Evolutionary conservation across 2,797 vertebrate genomes (phyloP).

Genomic region (Fratercula arctica): DNA sequence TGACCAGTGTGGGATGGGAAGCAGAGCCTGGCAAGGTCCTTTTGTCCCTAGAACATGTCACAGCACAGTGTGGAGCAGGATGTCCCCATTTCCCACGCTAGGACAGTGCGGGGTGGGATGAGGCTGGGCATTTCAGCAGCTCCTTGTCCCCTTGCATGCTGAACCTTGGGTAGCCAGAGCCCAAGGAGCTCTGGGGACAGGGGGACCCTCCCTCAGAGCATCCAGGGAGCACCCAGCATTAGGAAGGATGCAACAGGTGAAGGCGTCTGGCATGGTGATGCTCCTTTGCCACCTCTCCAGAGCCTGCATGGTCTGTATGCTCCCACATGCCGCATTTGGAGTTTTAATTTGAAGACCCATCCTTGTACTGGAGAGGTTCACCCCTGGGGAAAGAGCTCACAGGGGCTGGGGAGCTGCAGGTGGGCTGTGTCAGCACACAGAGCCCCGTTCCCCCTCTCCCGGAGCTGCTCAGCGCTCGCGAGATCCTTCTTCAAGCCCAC

Average conservation of each 20-base stretch:
- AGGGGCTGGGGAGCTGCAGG: neutral
- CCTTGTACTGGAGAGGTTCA: neutral
- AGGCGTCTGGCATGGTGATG: neutral
- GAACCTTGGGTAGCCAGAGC: neutral
- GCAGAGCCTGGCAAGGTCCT: neutral
- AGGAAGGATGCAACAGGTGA: neutral
- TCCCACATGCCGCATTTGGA: neutral
- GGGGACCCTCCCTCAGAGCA: neutral
- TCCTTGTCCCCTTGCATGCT: neutral
- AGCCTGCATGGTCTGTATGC: fast-evolving
- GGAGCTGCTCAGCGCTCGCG: fast-evolving
- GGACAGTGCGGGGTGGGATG: neutral
- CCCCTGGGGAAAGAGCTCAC: fast-evolving
- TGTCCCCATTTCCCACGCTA: neutral
- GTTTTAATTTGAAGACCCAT: neutral
- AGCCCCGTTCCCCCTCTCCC: neutral
- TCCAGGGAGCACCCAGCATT: neutral
- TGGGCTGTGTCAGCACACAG: neutral
- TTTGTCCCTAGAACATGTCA: neutral
- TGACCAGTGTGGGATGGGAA: fast-evolving
- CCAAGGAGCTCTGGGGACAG: fast-evolving
- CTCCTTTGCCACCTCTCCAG: neutral
- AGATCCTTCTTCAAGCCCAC: neutral
- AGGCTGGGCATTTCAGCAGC: neutral
- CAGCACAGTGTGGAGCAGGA: fast-evolving